These are phyloP conservation scores for Hipposideros armiger DNA, from an alignment of 2,113 vertebrate genomes.

Conservation along the genomic window DNA sequence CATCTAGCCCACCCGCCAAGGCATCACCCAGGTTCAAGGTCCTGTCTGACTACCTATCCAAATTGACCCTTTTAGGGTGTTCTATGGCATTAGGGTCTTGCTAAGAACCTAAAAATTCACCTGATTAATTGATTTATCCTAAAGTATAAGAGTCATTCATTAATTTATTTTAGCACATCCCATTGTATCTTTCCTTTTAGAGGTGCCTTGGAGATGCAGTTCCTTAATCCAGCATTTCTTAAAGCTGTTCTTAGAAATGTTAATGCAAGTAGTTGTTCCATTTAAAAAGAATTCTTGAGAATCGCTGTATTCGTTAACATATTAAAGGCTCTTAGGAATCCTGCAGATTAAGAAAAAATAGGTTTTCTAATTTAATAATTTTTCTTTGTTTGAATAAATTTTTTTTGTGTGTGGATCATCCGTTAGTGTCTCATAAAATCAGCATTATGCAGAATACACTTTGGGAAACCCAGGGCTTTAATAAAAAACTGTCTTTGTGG, in stretches of 20 bases:
- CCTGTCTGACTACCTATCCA: neutral
- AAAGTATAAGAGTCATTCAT: neutral
- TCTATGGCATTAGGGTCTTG: neutral
- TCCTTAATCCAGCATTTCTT: neutral
- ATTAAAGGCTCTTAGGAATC: neutral
- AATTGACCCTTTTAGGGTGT: neutral
- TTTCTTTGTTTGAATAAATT: conserved; percentile 31
- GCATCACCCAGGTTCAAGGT: neutral
- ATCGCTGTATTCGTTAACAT: neutral
- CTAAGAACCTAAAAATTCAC: neutral
- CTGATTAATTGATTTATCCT: neutral
- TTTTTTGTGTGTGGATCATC: neutral
- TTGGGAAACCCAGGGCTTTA: neutral
- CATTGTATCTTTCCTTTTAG: neutral
- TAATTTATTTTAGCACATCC: neutral
- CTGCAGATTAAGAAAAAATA: neutral
- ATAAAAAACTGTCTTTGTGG: neutral
- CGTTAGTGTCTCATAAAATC: conserved; percentile 37
- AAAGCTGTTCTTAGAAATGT: neutral
- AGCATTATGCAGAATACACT: neutral
- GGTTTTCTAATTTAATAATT: neutral
- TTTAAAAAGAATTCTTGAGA: neutral
- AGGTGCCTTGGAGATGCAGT: neutral
- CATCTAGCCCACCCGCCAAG: neutral
- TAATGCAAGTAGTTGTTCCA: neutral